These are phyloP conservation scores for Harpagoxenus sublaevis DNA, from an alignment of 2,888 invertebrate species.

Conservation along the genomic window DNA sequence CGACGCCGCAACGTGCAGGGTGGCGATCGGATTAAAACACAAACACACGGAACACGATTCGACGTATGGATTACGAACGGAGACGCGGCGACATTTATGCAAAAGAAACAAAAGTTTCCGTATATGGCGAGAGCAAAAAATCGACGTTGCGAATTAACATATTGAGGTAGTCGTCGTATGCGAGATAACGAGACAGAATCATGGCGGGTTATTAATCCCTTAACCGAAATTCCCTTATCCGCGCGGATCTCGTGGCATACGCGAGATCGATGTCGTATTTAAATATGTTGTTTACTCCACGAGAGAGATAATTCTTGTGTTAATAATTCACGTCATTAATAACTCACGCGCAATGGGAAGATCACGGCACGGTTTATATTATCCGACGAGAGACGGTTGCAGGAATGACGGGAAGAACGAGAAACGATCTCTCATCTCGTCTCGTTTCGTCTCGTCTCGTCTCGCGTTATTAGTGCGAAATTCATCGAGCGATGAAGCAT, in stretches of 20 bases:
- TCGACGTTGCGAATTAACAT: conserved; percentile 36
- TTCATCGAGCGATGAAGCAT: conserved; percentile 64
- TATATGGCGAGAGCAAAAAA: background rate
- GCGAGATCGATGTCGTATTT: conserved; percentile 34
- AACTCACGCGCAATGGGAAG: conserved; percentile 10
- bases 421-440: conserved; percentile 31
- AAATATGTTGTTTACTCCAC: conserved; percentile 15
- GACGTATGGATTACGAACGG: conserved; percentile 33
- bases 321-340: conserved; percentile 39
- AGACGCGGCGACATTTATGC: background rate
- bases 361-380: background rate
- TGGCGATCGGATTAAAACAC: conserved; percentile 45
- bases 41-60: conserved; percentile 14
- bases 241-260: background rate
- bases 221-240: conserved; percentile 6
- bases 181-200: background rate
- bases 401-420: conserved; percentile 15
- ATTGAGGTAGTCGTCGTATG: background rate
- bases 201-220: conserved; percentile 1
- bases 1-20: background rate
- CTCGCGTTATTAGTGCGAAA: conserved; percentile 67
- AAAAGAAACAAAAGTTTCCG: conserved; percentile 12
- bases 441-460: conserved; percentile 6
- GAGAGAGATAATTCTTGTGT: background rate
- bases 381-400: background rate